Evolutionary conservation across 64 coral and sea anemone genomes (phyloP).

Genomic region (Catalaphyllia jardinei): DNA sequence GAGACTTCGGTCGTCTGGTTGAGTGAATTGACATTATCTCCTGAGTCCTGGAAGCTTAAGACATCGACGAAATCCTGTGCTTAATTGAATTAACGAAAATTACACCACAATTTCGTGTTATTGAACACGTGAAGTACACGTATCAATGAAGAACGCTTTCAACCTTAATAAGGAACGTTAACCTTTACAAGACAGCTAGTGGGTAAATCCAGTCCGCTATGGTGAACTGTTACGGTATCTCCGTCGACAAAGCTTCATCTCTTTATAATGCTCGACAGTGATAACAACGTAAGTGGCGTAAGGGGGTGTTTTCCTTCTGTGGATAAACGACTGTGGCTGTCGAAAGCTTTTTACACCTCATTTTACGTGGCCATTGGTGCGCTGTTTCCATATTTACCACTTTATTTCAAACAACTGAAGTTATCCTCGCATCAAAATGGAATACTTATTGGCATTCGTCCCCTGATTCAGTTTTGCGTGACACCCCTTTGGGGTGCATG

Average conservation of each 20-base stretch:
- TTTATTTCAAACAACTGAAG: slow-evolving; percentile 92
- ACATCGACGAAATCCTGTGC: not conserved
- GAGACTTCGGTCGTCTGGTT: not conserved
- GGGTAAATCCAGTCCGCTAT: not conserved
- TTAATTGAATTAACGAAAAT: not conserved
- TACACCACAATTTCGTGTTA: not conserved
- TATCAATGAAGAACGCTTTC: not conserved
- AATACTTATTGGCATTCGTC: slow-evolving; percentile 82
- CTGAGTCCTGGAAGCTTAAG: too few relatives aligned
- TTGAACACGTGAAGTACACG: not conserved
- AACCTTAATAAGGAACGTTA: not conserved
- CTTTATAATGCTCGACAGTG: not conserved
- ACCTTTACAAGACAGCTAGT: not conserved
- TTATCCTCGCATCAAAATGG: slow-evolving; percentile 82
- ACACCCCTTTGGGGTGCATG: slow-evolving; percentile 90
- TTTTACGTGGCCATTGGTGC: slow-evolving; percentile 95
- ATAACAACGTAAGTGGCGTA: not conserved
- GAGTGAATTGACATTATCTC: not conserved
- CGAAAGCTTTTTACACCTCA: slow-evolving; percentile 88
- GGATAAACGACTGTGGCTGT: slow-evolving; percentile 48
- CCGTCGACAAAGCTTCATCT: not conserved
- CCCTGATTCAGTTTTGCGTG: slow-evolving; percentile 85
- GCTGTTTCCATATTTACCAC: slow-evolving; percentile 87
- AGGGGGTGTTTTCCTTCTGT: not conserved
- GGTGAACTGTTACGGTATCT: not conserved